Conservation (phyloP, 2,113 vertebrate species). For the Ochotona princeps region DNA sequence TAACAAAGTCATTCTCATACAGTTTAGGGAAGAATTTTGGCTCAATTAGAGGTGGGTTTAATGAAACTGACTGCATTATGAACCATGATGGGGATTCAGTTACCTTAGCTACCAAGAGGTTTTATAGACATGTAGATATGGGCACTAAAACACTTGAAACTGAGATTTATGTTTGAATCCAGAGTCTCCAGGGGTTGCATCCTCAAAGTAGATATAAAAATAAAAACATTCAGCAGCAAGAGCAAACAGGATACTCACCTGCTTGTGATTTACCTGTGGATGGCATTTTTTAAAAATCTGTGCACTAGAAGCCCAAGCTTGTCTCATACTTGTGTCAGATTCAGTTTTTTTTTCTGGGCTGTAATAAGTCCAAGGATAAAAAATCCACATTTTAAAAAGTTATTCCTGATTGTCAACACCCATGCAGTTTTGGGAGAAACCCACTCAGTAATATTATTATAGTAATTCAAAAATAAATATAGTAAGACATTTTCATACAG, state of each 20-base stretch:
- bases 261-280: not conserved
- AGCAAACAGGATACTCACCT: not conserved
- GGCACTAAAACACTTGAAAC: not conserved
- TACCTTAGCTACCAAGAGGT: not conserved
- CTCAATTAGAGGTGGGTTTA: not conserved
- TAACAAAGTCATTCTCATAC: not conserved
- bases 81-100: not conserved
- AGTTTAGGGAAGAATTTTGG: not conserved
- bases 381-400: constrained; percentile 13
- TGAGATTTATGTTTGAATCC: not conserved
- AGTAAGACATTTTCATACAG: not conserved
- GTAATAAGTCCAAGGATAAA: not conserved
- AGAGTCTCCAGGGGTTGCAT: not conserved
- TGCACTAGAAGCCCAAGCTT: not conserved
- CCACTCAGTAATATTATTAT: not conserved
- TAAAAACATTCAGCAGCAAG: not conserved
- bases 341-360: not conserved
- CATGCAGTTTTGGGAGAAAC: not conserved
- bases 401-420: not conserved
- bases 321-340: not conserved
- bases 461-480: not conserved
- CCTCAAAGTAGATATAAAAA: not conserved
- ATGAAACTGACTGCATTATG: constrained; percentile 29
- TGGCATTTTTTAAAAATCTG: not conserved
- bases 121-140: not conserved